Conservation (phyloP, 2,888 invertebrate species). For the Sicus ferrugineus region DNA sequence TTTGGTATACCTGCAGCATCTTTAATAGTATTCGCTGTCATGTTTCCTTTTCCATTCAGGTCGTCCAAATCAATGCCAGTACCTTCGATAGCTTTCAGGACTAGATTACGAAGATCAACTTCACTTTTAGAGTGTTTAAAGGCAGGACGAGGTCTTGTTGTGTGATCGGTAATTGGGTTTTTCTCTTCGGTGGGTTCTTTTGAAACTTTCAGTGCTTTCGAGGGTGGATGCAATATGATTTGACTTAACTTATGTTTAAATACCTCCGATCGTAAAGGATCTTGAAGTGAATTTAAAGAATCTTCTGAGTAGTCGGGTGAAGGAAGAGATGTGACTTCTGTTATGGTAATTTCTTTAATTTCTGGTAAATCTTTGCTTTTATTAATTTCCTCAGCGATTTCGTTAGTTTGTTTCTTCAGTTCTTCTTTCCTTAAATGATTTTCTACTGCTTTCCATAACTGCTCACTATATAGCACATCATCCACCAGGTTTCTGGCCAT, state of each 20-base stretch:
- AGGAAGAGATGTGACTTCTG: background rate
- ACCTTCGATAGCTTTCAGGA: slow-evolving; percentile 48
- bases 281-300: slow-evolving; percentile 40
- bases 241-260: slow-evolving; percentile 54
- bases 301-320: background rate
- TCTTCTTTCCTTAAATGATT: slow-evolving; percentile 24
- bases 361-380: slow-evolving; percentile 8
- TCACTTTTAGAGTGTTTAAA: slow-evolving; percentile 59
- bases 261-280: slow-evolving; percentile 55
- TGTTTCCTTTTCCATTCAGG: slow-evolving; percentile 16
- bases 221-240: slow-evolving; percentile 47
- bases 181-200: slow-evolving; percentile 11
- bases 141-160: background rate
- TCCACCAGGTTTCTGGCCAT: slow-evolving; percentile 48
- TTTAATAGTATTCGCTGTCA: background rate
- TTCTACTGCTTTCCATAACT: slow-evolving; percentile 46
- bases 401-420: background rate
- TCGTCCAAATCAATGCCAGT: slow-evolving; percentile 14
- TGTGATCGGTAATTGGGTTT: background rate
- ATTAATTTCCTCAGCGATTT: background rate
- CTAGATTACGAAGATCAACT: slow-evolving; percentile 52
- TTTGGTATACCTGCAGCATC: slow-evolving; percentile 50
- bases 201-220: background rate
- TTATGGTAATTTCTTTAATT: background rate
- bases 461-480: slow-evolving; percentile 50